Evolutionary conservation across 2,113 vertebrate genomes (phyloP).

Genomic region (Pitta sordida): DNA sequence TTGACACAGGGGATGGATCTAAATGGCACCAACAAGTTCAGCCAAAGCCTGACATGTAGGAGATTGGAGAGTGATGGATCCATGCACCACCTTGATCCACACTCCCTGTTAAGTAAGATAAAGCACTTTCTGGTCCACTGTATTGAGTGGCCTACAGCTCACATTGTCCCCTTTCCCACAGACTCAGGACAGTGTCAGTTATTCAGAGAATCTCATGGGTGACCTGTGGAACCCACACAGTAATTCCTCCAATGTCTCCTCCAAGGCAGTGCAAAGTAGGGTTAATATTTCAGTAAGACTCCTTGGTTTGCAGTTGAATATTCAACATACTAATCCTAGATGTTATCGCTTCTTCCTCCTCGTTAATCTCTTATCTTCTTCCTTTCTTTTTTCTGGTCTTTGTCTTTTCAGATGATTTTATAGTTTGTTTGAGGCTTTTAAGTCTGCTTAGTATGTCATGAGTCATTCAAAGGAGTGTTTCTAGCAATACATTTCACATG

Average conservation of each 20-base stretch:
- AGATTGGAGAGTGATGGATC: neutral
- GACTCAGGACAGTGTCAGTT: neutral
- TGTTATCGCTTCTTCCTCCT: slow-evolving; percentile 49
- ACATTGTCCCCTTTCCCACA: neutral
- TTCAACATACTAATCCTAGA: slow-evolving; percentile 38
- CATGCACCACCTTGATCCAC: fast-evolving
- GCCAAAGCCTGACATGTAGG: neutral
- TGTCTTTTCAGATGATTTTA: slow-evolving; percentile 61
- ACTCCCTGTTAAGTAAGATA: neutral
- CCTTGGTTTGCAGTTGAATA: neutral
- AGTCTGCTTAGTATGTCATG: slow-evolving; percentile 53
- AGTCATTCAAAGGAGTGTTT: slow-evolving; percentile 61
- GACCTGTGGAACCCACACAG: neutral
- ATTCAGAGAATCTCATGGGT: neutral
- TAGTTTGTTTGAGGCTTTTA: slow-evolving; percentile 60
- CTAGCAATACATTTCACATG: slow-evolving; percentile 60
- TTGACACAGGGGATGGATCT: neutral
- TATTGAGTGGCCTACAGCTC: neutral
- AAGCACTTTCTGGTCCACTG: neutral
- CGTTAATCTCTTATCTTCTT: slow-evolving; percentile 56
- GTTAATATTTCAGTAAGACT: slow-evolving; percentile 34
- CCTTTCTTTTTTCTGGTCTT: slow-evolving; percentile 62
- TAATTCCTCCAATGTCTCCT: neutral
- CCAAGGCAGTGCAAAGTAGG: neutral
- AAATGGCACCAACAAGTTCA: neutral